Base-by-base conservation (phyloP, 2,888 invertebrate species). In the Coelopa pilipes region DNA sequence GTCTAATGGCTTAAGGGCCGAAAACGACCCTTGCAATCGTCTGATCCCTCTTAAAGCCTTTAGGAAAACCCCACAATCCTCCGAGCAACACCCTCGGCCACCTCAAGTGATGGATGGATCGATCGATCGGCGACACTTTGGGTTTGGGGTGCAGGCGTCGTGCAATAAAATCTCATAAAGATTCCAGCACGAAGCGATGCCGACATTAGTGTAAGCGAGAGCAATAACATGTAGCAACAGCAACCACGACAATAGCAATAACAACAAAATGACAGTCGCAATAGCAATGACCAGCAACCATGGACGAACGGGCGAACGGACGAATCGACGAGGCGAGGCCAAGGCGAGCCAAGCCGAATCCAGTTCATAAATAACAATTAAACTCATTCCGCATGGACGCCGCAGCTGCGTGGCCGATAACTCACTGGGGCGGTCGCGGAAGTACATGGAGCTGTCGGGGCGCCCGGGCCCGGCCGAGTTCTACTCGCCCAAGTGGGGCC, bases 391-490 rank as follows among this genome's bases (percentile, higher is more conserved):
- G 7, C 34, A 34, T 34, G 34, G 10, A 47, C 65, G 50, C 77
- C 77, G 63, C 78, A 92, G 92, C 79, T 93, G 92, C 84, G 91
- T 92, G 45, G 92, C 92, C 0, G 92, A 92, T 87, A 93, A 93
- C 88, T 90, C 90, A 77, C 88, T 92, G 74, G 93, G 93, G 11
- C 89, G 92, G 15, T 90, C 92, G 24, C 90, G 92, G 50, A 92
- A 91, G 83, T 92, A 92, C 87, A 92, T 93, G 88, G 92, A 92
- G 83, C 89, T 93, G 78, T 92, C 92, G 7, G 93, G 93, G 1
- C 89, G 92, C 77, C 93, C 93, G 0, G 92, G 92, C 13, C 90
- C 92, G 19, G 93, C 92, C 65, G 90, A 92, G 76, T 92, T 93
- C 87, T 90, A 91, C 66, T 92, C 90, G 85, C 90, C 91, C 15